Evolutionary conservation across 2,888 invertebrate genomes (phyloP).

Genomic region (Amitus sp.): DNA sequence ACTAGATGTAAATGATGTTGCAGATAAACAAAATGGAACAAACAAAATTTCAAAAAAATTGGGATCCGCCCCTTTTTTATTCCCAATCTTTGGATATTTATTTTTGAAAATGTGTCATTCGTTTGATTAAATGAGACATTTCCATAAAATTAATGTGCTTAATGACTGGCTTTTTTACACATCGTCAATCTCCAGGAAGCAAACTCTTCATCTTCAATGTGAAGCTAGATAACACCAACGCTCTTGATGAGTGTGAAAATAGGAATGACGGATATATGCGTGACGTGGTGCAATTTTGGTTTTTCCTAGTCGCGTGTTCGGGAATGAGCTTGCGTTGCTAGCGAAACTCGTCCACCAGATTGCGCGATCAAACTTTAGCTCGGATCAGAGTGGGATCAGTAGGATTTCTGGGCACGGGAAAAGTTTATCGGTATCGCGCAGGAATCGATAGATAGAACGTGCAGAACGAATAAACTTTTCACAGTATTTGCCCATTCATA

Average conservation of each 20-base stretch:
- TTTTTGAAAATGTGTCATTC: conserved; percentile 6
- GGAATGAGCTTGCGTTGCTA: background rate
- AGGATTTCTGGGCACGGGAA: background rate
- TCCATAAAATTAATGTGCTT: conserved; percentile 30
- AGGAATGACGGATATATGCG: conserved; percentile 31
- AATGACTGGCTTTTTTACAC: conserved; percentile 37
- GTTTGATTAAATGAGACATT: conserved; percentile 19
- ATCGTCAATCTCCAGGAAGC: conserved; percentile 30
- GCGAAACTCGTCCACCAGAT: no score
- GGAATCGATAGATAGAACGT: background rate
- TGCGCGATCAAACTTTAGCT: background rate
- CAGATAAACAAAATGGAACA: no score
- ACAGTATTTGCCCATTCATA: no score
- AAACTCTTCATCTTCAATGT: conserved; percentile 39
- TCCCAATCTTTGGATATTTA: no score
- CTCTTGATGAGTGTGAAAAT: conserved; percentile 28
- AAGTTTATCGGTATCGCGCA: background rate
- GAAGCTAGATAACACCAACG: conserved; percentile 30
- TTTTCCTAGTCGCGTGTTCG: conserved; percentile 29
- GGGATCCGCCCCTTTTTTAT: no score
- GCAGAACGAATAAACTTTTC: no score
- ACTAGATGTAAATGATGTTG: no score
- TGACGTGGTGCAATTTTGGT: conserved; percentile 30
- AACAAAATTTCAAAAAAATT: no score
- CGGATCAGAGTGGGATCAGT: background rate